These are phyloP conservation scores for Thripadectes ignobilis DNA, from an alignment of 2,797 vertebrate species.

Conservation along the genomic window DNA sequence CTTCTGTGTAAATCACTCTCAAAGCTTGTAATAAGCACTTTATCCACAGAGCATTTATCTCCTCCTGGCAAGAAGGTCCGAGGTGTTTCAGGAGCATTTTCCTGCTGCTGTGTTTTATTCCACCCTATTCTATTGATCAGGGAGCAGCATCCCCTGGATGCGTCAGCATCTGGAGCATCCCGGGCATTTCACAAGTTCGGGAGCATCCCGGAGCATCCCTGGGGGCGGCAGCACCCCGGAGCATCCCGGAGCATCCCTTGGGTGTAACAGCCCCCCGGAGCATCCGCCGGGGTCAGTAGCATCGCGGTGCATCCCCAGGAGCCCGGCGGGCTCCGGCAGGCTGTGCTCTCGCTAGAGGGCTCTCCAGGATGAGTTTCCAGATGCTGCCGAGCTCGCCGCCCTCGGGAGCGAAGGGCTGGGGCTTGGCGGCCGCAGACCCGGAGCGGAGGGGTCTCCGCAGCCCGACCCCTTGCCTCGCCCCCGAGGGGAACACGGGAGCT, in stretches of 20 bases:
- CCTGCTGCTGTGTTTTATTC: not conserved
- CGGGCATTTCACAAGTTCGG: too few relatives aligned
- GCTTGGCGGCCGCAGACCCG: not conserved
- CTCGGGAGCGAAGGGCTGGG: not conserved
- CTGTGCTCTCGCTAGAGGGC: constrained; percentile 25
- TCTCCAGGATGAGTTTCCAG: not conserved
- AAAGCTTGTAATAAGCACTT: not conserved
- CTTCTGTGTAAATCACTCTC: not conserved
- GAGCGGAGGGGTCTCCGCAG: not conserved
- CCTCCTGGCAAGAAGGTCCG: not conserved
- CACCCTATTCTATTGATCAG: not conserved
- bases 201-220: too few relatives aligned
- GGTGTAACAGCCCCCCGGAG: not conserved
- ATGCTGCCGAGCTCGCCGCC: not conserved
- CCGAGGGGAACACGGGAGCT: not conserved
- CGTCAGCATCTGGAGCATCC: not conserved
- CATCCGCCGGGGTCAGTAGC: accelerated
- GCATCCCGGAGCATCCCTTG: accelerated
- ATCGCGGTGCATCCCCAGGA: too few relatives aligned
- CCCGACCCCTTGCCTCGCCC: not conserved
- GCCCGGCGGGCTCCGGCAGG: not conserved
- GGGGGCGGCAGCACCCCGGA: too few relatives aligned
- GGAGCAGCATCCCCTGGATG: not conserved
- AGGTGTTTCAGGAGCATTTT: not conserved
- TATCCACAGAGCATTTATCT: not conserved